Evolutionary conservation across 2,797 vertebrate genomes (phyloP), one percentile per base, ranked within the genome.

Genomic region (Percopsis omiscomaycus): DNA sequence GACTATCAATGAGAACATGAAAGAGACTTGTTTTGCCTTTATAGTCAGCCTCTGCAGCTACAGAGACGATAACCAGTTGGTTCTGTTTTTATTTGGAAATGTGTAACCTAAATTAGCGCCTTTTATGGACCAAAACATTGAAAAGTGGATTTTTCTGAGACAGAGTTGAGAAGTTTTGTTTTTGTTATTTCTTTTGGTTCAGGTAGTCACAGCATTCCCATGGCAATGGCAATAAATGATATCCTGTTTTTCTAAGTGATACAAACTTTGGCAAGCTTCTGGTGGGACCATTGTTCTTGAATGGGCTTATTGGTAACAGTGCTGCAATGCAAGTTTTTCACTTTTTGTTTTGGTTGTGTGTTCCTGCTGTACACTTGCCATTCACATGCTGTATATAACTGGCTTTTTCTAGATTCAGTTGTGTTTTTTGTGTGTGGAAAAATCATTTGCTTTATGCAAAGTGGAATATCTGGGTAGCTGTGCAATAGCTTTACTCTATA

Each of bases 251-350:
- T 50, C 55, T 68, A 78, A 73, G 66, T 62, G 57, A 80, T 64
- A 64, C 88, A 92, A 91, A 91, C 91, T 93, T 93, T 92, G 92
- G 92, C 90, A 89, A 82, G 81, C 73, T 83, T 78, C 84, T 88
- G 86, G 84, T 87, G 71, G 75, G 75, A 81, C 80, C 74, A 74
- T 81, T 75, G 71, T 82, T 78, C 79, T 83, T 53, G 74, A 61
- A 61, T 76, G 85, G 68, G 71, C 58, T 79, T 74, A 65, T 64
- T 74, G 56, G 58, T 58, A 66, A 66, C 44, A 57, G 51, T 45
- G 15, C 74, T 55, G 64, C 71, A 59, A 79, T 62, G 71, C 3
- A 54, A n/a, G 67, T 83, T 63, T 49, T 76, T 63, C 1, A 54
- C 61, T 61, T 51, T 3, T 74, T 82, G 71, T 72, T 67, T 88